These are phyloP conservation scores for Scleropages formosus DNA, from an alignment of 2,797 vertebrate genomes.

Conservation along the genomic window DNA sequence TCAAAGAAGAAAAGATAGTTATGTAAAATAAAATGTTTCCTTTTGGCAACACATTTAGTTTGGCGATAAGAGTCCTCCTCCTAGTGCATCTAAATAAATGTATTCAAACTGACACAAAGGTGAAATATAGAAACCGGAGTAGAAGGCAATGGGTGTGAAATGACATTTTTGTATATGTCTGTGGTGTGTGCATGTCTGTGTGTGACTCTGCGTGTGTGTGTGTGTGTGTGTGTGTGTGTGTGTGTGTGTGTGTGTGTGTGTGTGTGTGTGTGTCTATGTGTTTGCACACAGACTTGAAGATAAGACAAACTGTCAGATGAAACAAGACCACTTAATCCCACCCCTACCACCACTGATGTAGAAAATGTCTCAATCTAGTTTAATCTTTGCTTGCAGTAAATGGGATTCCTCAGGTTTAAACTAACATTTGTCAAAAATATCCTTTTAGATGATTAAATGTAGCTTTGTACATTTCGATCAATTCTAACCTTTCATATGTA, in stretches of 20 bases:
- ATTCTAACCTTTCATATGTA: neutral
- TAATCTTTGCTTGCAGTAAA: conserved; percentile 84
- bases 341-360: conserved; percentile 78
- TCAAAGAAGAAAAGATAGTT: conserved; percentile 68
- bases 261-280: conserved; percentile 45
- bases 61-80: conserved; percentile 64
- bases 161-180: conserved; percentile 73
- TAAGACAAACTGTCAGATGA: conserved; percentile 79
- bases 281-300: conserved; percentile 70
- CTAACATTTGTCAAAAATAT: conserved; percentile 86
- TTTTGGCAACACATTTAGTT: conserved; percentile 77
- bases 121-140: conserved; percentile 42
- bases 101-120: conserved; percentile 65
- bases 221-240: conserved; percentile 49
- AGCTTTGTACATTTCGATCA: conserved; percentile 50
- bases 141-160: conserved; percentile 75
- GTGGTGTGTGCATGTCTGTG: conserved; percentile 38
- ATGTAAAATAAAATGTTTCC: conserved; percentile 51
- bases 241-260: neutral
- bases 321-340: conserved; percentile 70
- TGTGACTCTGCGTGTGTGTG: conserved; percentile 34
- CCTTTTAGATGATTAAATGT: conserved; percentile 76
- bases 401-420: conserved; percentile 82
- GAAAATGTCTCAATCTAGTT: conserved; percentile 87
- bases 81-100: conserved; percentile 58